These are phyloP conservation scores for Xestia ashworthii DNA, from an alignment of 2,888 invertebrate species.

Conservation along the genomic window DNA sequence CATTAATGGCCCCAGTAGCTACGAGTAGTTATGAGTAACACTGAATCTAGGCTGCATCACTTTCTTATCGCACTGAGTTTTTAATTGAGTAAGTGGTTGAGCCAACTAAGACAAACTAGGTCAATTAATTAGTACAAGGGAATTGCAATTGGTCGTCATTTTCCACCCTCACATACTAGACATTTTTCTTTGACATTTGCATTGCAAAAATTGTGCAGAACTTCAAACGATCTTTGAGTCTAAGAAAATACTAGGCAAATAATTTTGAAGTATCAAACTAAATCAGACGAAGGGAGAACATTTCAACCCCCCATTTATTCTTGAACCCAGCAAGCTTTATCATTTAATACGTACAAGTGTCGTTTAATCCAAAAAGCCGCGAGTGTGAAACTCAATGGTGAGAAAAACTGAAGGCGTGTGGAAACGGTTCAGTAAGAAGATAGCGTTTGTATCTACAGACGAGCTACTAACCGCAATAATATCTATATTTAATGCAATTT, in stretches of 20 bases:
- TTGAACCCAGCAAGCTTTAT: conserved; percentile 36
- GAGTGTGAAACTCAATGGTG: conserved; percentile 64
- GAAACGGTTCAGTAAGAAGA: conserved; percentile 59
- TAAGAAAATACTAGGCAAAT: not conserved
- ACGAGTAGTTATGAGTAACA: conserved; percentile 25
- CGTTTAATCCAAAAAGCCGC: conserved; percentile 57
- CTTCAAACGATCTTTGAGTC: not conserved
- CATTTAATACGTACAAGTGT: conserved; percentile 45
- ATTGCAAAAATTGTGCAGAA: not conserved
- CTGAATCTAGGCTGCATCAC: conserved; percentile 6
- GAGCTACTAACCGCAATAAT: conserved; percentile 27
- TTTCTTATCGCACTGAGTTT: conserved; percentile 16
- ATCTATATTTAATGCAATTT: not conserved
- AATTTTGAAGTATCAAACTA: not conserved
- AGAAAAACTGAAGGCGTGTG: conserved; percentile 63
- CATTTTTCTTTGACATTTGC: not conserved
- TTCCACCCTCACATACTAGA: not conserved
- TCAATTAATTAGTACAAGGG: conserved; percentile 44
- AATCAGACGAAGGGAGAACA: not conserved
- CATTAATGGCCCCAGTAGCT: conserved; percentile 13
- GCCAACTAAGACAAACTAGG: conserved; percentile 33
- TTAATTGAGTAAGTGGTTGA: conserved; percentile 43
- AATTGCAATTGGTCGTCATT: conserved; percentile 3
- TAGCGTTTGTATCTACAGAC: conserved; percentile 49
- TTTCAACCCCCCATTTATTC: conserved; percentile 7